phyloP scores from a whole-genome alignment of 2,113 vertebrate species.

The Alligator sinensis region DNA sequence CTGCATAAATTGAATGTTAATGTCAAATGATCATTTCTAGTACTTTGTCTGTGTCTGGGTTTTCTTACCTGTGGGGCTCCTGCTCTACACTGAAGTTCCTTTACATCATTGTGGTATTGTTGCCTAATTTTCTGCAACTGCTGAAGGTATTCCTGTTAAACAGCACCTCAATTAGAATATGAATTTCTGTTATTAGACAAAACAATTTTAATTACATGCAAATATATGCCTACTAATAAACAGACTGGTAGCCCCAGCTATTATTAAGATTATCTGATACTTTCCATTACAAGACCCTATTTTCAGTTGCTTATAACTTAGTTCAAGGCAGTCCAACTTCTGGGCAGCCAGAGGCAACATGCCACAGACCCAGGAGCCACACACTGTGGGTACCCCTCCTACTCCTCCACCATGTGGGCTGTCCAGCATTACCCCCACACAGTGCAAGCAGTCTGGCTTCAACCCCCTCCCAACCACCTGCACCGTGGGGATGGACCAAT shows the following conservation, averaged over 20 bases:
- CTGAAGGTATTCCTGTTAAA: constrained; percentile 86
- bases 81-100: constrained; percentile 81
- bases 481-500: no score
- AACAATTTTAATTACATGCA: not conserved
- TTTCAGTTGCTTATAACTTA: not conserved
- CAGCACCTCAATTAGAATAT: not conserved
- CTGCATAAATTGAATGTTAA: not conserved
- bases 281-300: not conserved
- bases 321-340: no score
- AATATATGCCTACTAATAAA: not conserved
- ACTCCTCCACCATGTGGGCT: no score
- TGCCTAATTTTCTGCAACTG: constrained; percentile 88
- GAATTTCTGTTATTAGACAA: not conserved
- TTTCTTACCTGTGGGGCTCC: constrained; percentile 79
- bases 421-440: no score
- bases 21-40: not conserved
- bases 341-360: no score
- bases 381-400: no score
- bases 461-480: no score
- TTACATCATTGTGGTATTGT: constrained; percentile 86
- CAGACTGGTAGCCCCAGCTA: not conserved
- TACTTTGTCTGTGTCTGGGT: not conserved
- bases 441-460: no score
- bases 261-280: not conserved
- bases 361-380: no score